phyloP scores from a whole-genome alignment of 2,797 vertebrate genomes.

The Chelonia mydas region DNA sequence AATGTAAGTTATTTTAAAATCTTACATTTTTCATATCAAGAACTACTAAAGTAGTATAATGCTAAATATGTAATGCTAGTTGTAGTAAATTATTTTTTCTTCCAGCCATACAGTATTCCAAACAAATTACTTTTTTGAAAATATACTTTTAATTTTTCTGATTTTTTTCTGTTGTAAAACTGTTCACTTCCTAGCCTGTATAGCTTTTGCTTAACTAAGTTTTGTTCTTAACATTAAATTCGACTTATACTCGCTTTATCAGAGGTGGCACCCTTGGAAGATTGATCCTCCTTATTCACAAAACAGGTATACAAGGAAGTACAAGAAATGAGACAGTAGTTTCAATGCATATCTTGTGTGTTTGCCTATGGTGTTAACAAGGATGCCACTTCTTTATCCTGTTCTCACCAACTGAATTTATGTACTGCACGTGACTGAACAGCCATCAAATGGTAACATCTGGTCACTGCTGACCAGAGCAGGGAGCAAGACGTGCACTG shows the following conservation, averaged over 20 bases:
- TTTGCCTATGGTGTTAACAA: not conserved
- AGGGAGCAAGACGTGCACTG: not conserved
- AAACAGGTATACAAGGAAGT: not conserved
- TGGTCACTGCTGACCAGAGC: not conserved
- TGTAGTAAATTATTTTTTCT: not conserved
- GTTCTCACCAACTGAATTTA: not conserved
- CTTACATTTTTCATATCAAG: not conserved
- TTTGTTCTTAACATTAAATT: too few relatives aligned
- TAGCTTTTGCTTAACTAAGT: not conserved
- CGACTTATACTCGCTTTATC: too few relatives aligned
- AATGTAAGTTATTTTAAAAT: not conserved
- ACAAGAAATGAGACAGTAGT: not conserved
- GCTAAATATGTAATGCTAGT: not conserved
- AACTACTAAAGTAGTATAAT: not conserved
- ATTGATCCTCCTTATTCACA: not conserved
- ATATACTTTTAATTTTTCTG: not conserved
- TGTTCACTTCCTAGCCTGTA: fast-evolving
- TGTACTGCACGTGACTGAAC: not conserved
- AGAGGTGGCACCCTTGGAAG: not conserved
- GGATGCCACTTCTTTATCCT: not conserved
- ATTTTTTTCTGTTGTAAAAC: not conserved
- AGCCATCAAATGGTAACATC: not conserved
- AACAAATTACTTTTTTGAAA: not conserved
- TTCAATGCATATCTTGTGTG: not conserved
- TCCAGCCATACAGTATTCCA: not conserved